Evolutionary conservation across 2,888 invertebrate genomes (phyloP).

Genomic region (Lepidonotus clava): DNA sequence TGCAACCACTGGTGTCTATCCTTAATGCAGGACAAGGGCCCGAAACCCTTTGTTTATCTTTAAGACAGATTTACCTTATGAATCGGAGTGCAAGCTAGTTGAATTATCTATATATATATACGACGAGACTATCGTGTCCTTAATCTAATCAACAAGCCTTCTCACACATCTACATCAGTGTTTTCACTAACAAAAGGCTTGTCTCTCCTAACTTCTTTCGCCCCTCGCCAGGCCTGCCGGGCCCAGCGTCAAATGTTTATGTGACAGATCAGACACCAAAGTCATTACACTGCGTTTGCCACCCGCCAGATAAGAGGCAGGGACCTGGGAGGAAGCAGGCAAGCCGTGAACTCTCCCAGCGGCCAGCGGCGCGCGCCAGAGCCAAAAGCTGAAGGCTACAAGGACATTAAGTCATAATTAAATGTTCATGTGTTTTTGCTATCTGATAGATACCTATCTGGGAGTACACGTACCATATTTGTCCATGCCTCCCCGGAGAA

Average conservation of each 20-base stretch:
- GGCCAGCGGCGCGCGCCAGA: neutral
- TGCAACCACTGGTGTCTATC: too few species aligned
- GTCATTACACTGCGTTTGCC: constrained; percentile 38
- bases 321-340: constrained; percentile 18
- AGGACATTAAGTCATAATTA: constrained; percentile 51
- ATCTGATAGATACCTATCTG: constrained; percentile 47
- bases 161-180: too few species aligned
- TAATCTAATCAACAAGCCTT: too few species aligned
- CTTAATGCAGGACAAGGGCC: too few species aligned
- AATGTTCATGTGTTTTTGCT: constrained; percentile 52
- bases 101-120: too few species aligned
- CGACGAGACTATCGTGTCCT: too few species aligned
- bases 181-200: too few species aligned
- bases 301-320: constrained; percentile 3
- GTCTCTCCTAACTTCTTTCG: too few species aligned
- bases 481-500: constrained; percentile 32
- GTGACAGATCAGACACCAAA: constrained; percentile 38
- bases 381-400: neutral
- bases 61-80: too few species aligned
- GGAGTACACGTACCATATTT: constrained; percentile 45
- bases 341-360: neutral
- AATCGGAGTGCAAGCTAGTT: too few species aligned
- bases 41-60: too few species aligned
- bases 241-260: constrained; percentile 17
- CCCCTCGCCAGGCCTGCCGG: too few species aligned